Percentiles rank a stretch among this genome's conserved stretches.
phyloP scores from a whole-genome alignment of 1,140 invertebrate genomes.

The Chironomus striatipennis region DNA sequence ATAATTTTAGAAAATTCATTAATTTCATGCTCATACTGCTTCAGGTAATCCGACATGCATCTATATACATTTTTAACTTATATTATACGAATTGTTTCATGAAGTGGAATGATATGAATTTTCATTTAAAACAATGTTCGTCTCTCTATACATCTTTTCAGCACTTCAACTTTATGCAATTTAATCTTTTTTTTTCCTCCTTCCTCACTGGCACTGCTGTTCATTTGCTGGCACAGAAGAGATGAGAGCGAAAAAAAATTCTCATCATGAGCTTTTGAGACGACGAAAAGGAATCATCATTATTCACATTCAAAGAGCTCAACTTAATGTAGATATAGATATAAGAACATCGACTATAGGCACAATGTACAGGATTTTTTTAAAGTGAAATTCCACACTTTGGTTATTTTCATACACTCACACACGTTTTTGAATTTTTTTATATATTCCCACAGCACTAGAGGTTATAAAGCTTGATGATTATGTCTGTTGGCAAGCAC shows the following conservation, averaged over 20 bases:
- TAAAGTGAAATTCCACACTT: no score
- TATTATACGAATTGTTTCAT: background rate
- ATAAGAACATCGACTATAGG: no score
- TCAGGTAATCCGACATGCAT: no score
- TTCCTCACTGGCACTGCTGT: no score
- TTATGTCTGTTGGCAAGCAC: conserved; percentile 1
- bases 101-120: conserved; percentile 2
- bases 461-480: conserved; percentile 12
- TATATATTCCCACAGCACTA: background rate
- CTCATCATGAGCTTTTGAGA: background rate
- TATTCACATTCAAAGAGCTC: background rate
- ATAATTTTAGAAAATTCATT: no score
- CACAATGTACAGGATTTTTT: no score
- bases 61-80: no score
- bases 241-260: no score
- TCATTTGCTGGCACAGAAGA: background rate
- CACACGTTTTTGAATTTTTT: no score
- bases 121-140: background rate
- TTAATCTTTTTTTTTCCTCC: background rate
- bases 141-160: background rate
- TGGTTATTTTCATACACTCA: no score
- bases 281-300: background rate
- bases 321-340: background rate
- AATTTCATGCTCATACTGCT: no score
- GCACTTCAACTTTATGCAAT: no score